Evolutionary conservation across 2,888 invertebrate genomes (phyloP), one percentile per base, ranked within the genome.

Genomic region (Neoaliturus tenellus): DNA sequence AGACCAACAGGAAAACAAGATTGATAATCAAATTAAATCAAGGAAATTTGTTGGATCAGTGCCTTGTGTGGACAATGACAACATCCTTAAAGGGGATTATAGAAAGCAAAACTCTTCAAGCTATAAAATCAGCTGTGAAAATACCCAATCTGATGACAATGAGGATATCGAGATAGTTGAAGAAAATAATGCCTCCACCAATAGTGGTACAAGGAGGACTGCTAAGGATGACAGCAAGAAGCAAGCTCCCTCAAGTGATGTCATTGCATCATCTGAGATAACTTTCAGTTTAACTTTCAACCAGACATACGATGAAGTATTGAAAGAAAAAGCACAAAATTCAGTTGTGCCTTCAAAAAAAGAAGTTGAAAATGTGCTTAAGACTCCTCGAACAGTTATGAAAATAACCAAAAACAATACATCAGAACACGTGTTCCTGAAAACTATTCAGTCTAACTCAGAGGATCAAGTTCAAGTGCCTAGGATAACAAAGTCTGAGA

Each of bases 361-460:
- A 69, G 39, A 35, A 35, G 28, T 69, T 14, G 44, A 75, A 25
- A 28, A 41, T 10, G 14, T 33, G 14, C 5, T 41, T 25, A 28
- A 28, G 23, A 51, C 31, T 33, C 55, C 31, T 14, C n/a, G 25
- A 31, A 78, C 78, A 12, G 78, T 78, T 51, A 35, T 78, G 1
- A 78, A 78, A 78, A 78, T 78, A n/a, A 78, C 78, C n/a, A 78
- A 78, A 0, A 78, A n/a, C 28, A 20, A 78, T 17, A 55, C 78
- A 28, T 48, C 55, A n/a, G 78, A 78, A 55, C 51, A 78, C n/a
- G 78, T 75, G 12, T 44, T 78, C 33, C 4, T 78, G 55, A 78
- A 55, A 35, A 55, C 51, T n/a, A 35, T 33, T 17, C 48, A 31
- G 31, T 78, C 55, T 17, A 35, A 55, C 33, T 31, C 44, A 5